Percentiles rank a stretch among this genome's conserved stretches.
phyloP scores from a whole-genome alignment of 2,888 invertebrate genomes.

The Dasysyrphus albostriatus region DNA sequence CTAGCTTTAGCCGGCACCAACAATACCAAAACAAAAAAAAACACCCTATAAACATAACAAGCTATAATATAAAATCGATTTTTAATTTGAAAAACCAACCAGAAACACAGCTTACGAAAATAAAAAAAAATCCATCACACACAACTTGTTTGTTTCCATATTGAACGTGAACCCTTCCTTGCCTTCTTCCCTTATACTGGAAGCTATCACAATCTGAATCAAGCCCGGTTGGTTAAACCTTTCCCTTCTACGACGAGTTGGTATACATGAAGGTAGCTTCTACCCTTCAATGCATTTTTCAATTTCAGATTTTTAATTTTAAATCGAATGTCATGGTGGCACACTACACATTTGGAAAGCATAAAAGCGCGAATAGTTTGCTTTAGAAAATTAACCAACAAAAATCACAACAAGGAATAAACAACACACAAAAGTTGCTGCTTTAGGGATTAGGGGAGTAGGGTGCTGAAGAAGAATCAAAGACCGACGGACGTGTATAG shows the following conservation, averaged over 20 bases:
- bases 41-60: conserved; percentile 23
- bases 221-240: conserved; percentile 32
- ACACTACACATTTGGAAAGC: conserved; percentile 9
- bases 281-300: conserved; percentile 55
- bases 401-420: conserved; percentile 53
- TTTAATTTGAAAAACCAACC: conserved; percentile 59
- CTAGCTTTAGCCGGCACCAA: background rate
- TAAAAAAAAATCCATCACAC: conserved; percentile 9
- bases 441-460: background rate
- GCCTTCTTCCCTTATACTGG: background rate
- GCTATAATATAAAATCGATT: conserved; percentile 58
- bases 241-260: background rate
- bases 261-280: background rate
- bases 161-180: conserved; percentile 44
- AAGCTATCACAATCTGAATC: conserved; percentile 3
- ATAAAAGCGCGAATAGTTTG: conserved; percentile 55
- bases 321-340: conserved; percentile 71
- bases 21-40: conserved; percentile 3
- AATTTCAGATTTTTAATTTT: conserved; percentile 64
- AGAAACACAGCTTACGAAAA: conserved; percentile 31
- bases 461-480: conserved; percentile 31
- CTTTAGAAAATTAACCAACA: conserved; percentile 69
- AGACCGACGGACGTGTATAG: conserved; percentile 12
- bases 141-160: conserved; percentile 20
- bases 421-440: conserved; percentile 24